Base-by-base conservation (phyloP, 2,113 vertebrate genomes). In the Penelope pileata region DNA sequence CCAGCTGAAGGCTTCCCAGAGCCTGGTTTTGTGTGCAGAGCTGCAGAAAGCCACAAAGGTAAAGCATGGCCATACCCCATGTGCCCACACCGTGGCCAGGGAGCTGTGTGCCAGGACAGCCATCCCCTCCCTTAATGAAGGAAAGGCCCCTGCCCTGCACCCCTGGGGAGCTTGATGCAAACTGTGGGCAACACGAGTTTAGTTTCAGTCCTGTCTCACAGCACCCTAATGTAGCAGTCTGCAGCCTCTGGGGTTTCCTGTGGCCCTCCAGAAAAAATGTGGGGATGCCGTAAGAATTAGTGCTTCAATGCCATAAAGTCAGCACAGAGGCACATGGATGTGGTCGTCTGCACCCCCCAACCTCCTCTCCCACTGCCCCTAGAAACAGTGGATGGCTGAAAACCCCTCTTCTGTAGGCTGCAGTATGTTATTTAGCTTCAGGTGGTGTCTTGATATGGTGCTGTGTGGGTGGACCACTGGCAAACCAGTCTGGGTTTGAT, bases 11-110 rank as follows among this genome's bases (percentile, higher is more conserved):
- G 94, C 97, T n/a, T 96, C 93, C 29, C 90, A 96, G 85, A 97
- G 95, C 34, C 53, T 98, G 80, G 97, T 98, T 91, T 96, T 98
- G 19, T 93, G 95, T 38, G 88, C 98, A 87, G 94, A 97, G 45
- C 91, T 98, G 19, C 96, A 98, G 91, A 90, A 79, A 40, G 94
- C 95, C 13, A 96, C 96, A 76, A 98, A 98, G 98, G 98, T 98
- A 66, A 59, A 73, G 6, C 36, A 24, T 24, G 43, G 29, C 12
- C 36, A 75, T 75, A 26, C 6, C 30, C 32, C 10, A 10, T n/a
- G 12, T 48, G 34, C 42, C 47, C 40, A 54, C 22, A 42, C 8
- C 26, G 30, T 26, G 19, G 21, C 11, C 48, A 40, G 16, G 21
- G 53, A 72, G 26, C 29, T 15, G 26, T 40, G 27, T 16, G 42